Base-by-base conservation (phyloP, 2,113 vertebrate species). In the Sclerurus mexicanus region DNA sequence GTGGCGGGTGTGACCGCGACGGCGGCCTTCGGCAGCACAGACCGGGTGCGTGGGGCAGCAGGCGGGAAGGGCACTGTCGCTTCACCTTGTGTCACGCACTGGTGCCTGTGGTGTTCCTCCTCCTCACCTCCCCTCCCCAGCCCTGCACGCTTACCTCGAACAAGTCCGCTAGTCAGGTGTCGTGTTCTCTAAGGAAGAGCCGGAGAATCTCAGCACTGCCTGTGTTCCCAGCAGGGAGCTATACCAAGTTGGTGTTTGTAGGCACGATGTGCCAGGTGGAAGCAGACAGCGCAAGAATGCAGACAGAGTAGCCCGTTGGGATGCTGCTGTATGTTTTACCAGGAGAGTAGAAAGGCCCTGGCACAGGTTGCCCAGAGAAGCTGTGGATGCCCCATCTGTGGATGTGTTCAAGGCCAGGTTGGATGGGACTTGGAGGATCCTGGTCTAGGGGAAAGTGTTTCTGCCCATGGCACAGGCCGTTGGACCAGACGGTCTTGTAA, bases 331-430 rank as follows among this genome's bases (percentile, higher is more conserved):
- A 1, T 19, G 46, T 68, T 64, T 86, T 27, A 2, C 37, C 8
- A 0, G 12, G 19, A 15, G 3, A 18, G 25, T 20, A 14, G 4
- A 40, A 53, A 63, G 42, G 0, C 10, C 0, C 40, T 66, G 40
- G 20, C 5, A 21, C 19, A 33, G 18, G 25, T 6, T 81, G 27
- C 31, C 7, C 39, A 9, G 28, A 39, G 49, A 23, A 33, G 42
- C 7, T n/a, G 44, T 85, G 21, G 31, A 0, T 60, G 18, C 7
- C 4, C 6, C 10, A 3, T 53, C n/a, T 3, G 3, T 78, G n/a
- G 27, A 0, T 21, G 14, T 4, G 16, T 52, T 35, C 16, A 18
- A 7, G 10, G 56, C 18, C 42, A 15, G 17, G 28, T 1, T 68
- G 67, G 39, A 30, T 9, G 23, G 47, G 24, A 2, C 15, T 33